Evolutionary conservation across 2,113 vertebrate species (phyloP).

Genomic region (Corvus moneduloides): DNA sequence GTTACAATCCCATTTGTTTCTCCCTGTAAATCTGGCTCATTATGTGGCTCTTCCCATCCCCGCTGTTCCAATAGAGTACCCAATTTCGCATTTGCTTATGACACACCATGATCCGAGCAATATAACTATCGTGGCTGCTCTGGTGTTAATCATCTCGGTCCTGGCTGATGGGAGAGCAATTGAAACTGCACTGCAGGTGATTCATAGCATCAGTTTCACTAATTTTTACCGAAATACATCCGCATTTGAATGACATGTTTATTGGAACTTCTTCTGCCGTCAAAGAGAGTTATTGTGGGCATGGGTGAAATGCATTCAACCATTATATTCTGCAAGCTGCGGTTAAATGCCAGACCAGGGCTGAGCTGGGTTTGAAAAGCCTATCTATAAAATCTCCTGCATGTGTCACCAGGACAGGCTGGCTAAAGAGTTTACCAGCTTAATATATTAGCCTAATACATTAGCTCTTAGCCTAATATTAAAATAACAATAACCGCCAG

Average conservation of each 20-base stretch:
- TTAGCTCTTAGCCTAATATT: slow-evolving; percentile 39
- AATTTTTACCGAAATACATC: slow-evolving; percentile 33
- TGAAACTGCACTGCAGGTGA: slow-evolving; percentile 46
- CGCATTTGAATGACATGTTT: slow-evolving; percentile 1
- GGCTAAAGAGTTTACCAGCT: slow-evolving; percentile 14
- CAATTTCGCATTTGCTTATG: slow-evolving; percentile 37
- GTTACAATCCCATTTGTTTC: slow-evolving; percentile 47
- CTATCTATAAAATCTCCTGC: slow-evolving; percentile 35
- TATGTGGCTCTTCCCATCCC: slow-evolving; percentile 33
- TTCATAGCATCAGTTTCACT: slow-evolving; percentile 47
- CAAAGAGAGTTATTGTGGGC: slow-evolving; percentile 40
- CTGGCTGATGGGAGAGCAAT: neutral
- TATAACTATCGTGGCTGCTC: slow-evolving; percentile 4
- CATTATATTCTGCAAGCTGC: neutral
- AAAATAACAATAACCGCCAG: slow-evolving; percentile 45
- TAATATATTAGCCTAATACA: slow-evolving; percentile 25
- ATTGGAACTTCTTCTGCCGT: slow-evolving; percentile 21
- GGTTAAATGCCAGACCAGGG: slow-evolving; percentile 2
- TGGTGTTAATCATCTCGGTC: slow-evolving; percentile 2
- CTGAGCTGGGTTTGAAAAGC: neutral
- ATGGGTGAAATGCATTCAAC: neutral
- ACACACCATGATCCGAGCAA: neutral
- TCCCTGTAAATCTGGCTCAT: slow-evolving; percentile 14
- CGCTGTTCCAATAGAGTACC: slow-evolving; percentile 24
- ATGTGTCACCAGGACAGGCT: slow-evolving; percentile 3